A percentile compares a stretch with the other conserved stretches of the same genome.
Evolutionary conservation across 2,113 vertebrate genomes (phyloP).

Genomic region (Paradisaea rubra): DNA sequence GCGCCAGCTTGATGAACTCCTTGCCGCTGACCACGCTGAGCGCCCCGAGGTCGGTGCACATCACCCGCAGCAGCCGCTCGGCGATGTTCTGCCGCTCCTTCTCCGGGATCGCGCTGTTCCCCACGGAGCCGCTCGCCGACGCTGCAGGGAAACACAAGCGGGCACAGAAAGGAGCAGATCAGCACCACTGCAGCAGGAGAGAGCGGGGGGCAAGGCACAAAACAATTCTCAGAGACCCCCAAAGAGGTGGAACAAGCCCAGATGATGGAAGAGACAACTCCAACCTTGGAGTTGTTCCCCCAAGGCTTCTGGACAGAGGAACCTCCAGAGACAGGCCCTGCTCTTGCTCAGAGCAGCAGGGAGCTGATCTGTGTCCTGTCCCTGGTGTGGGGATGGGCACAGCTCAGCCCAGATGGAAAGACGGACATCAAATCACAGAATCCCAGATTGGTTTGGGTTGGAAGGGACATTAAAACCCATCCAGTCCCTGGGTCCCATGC

Average conservation of each 20-base stretch:
- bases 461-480: neutral
- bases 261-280: neutral
- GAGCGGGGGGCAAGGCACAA: neutral
- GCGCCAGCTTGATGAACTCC: constrained; percentile 95
- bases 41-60: constrained; percentile 90
- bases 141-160: constrained; percentile 61
- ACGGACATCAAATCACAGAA: too few relatives aligned
- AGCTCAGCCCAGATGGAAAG: neutral
- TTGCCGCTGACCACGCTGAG: constrained; percentile 89
- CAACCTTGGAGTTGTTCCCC: neutral
- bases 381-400: neutral
- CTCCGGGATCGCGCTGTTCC: constrained; percentile 85
- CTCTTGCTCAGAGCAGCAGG: neutral
- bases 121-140: constrained; percentile 14
- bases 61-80: constrained; percentile 89
- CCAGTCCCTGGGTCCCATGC: too few relatives aligned
- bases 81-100: constrained; percentile 97
- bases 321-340: neutral
- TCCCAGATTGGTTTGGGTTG: neutral
- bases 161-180: neutral
- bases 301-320: neutral
- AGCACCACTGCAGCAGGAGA: neutral
- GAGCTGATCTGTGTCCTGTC: neutral
- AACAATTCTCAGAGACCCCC: neutral
- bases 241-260: neutral